Percentiles rank a stretch among this genome's conserved stretches.
Conservation (phyloP, 1,140 invertebrate species). For the Drosophila tristis region DNA sequence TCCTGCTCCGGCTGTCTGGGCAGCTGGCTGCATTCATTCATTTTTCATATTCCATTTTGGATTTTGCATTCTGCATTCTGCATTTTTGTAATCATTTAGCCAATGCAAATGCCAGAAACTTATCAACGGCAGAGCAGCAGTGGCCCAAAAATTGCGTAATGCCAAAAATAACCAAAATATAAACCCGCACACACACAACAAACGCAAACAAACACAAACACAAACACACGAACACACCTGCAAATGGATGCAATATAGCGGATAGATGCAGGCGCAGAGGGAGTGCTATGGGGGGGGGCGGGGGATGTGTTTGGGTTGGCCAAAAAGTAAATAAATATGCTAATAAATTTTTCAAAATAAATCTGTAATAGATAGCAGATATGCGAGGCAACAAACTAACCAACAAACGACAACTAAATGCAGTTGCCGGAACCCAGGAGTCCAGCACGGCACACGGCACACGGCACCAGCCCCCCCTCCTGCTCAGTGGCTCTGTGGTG, state of each 20-base stretch:
- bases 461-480: background rate
- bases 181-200: constrained; percentile 48
- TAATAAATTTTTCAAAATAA: constrained; percentile 82
- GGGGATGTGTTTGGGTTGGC: background rate
- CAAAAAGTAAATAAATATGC: constrained; percentile 79
- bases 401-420: constrained; percentile 62
- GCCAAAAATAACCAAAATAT: constrained; percentile 74
- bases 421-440: constrained; percentile 10
- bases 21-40: too few relatives aligned
- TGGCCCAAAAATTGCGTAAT: constrained; percentile 66
- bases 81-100: constrained; percentile 34
- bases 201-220: constrained; percentile 21
- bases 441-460: too few relatives aligned
- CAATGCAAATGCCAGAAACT: constrained; percentile 46
- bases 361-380: constrained; percentile 80
- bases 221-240: background rate
- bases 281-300: too few relatives aligned
- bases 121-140: constrained; percentile 43
- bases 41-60: background rate
- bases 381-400: constrained; percentile 72
- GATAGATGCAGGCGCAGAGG: background rate
- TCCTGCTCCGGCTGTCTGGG: too few relatives aligned
- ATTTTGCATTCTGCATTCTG: background rate
- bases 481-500: background rate
- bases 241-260: background rate